phyloP scores from a whole-genome alignment of 2,888 invertebrate species.

The Rhagophthalmus giganteus region DNA sequence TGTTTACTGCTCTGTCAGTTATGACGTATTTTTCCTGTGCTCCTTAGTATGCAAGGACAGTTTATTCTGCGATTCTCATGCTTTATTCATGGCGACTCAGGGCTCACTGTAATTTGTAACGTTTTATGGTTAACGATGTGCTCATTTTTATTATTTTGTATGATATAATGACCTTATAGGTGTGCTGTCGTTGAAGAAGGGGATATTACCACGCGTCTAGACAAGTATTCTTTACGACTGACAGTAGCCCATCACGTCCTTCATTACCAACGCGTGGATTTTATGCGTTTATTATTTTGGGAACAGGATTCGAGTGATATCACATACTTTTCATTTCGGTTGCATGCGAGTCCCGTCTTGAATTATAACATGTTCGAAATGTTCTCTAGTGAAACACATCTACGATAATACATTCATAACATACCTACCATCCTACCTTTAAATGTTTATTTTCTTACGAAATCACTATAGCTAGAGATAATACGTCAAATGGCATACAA shows the following conservation, averaged over 20 bases:
- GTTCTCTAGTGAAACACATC: constrained; percentile 1
- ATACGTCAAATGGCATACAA: constrained; percentile 1
- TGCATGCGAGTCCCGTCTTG: constrained; percentile 6
- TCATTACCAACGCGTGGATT: constrained; percentile 29
- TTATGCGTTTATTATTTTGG: constrained; percentile 25
- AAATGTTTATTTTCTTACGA: constrained; percentile 7
- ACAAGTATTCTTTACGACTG: constrained; percentile 31
- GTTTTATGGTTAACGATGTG: constrained; percentile 50
- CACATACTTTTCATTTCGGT: constrained; percentile 13
- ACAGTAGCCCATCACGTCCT: constrained; percentile 32
- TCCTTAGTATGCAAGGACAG: constrained; percentile 38
- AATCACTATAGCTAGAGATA: not conserved
- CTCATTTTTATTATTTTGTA: constrained; percentile 46
- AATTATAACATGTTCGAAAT: constrained; percentile 11
- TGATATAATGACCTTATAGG: constrained; percentile 44
- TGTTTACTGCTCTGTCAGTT: constrained; percentile 42
- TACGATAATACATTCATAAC: constrained; percentile 10
- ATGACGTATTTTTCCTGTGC: constrained; percentile 48
- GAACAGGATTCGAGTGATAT: constrained; percentile 24
- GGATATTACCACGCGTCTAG: constrained; percentile 39
- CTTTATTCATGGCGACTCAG: constrained; percentile 48
- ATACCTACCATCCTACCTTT: constrained; percentile 5
- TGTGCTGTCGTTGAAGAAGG: constrained; percentile 32
- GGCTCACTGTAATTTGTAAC: constrained; percentile 53
- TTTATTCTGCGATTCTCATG: constrained; percentile 49